Conservation (phyloP, 2,888 invertebrate genomes). For the Cephus sareptanus region DNA sequence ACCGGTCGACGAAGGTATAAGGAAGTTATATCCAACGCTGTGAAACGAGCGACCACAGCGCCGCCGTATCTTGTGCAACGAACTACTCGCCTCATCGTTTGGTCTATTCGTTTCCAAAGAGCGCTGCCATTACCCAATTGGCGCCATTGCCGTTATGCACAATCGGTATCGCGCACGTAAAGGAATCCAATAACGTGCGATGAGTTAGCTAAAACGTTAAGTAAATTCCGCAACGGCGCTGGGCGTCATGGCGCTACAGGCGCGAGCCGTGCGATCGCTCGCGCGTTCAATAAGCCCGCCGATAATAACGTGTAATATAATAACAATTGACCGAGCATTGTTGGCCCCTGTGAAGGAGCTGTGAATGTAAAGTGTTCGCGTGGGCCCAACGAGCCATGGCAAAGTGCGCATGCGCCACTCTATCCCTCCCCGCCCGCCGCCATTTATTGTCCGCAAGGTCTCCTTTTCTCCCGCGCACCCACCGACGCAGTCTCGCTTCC, state of each 20-base stretch:
- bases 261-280: background rate
- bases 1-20: background rate
- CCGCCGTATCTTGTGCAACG: background rate
- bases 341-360: slow-evolving; percentile 46
- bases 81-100: background rate
- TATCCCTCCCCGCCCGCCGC: background rate
- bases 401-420: slow-evolving; percentile 36
- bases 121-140: background rate
- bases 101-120: background rate
- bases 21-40: background rate
- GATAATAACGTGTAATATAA: slow-evolving; percentile 40
- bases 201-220: slow-evolving; percentile 1
- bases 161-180: background rate
- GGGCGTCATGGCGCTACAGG: background rate
- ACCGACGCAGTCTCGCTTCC: background rate
- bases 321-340: slow-evolving; percentile 40
- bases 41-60: background rate
- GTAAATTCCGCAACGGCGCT: background rate
- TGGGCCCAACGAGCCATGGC: slow-evolving; percentile 55
- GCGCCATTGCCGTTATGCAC: background rate
- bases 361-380: slow-evolving; percentile 50
- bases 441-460: background rate
- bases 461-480: slow-evolving; percentile 2
- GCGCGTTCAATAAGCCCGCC: slow-evolving; percentile 22
- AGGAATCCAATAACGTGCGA: background rate